Conservation (phyloP, 2,888 invertebrate genomes). For the Phania funesta region DNA sequence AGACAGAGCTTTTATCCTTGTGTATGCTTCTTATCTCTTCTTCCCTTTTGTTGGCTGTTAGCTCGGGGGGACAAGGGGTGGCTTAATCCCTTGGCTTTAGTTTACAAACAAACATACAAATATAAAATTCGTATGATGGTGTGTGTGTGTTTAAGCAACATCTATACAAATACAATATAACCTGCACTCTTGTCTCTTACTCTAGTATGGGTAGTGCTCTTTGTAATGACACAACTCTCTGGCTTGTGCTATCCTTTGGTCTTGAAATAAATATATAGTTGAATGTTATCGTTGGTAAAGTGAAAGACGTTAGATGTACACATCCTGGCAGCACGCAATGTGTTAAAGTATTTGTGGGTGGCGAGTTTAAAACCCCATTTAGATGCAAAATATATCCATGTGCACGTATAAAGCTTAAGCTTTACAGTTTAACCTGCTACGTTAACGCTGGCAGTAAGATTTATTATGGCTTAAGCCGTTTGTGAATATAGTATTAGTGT, state of each 20-base stretch:
- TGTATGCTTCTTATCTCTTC: slow-evolving; percentile 16
- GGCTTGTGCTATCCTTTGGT: not conserved
- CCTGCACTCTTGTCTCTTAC: slow-evolving; percentile 4
- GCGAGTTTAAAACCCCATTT: slow-evolving; percentile 38
- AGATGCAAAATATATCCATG: slow-evolving; percentile 2
- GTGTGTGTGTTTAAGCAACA: not conserved
- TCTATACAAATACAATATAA: slow-evolving; percentile 14
- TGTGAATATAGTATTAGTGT: slow-evolving; percentile 65
- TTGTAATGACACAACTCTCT: not conserved
- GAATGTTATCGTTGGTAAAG: slow-evolving; percentile 31
- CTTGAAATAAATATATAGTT: slow-evolving; percentile 1
- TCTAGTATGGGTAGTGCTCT: not conserved
- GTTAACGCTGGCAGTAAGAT: slow-evolving; percentile 64
- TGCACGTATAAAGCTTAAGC: slow-evolving; percentile 41
- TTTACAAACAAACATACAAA: slow-evolving; percentile 19
- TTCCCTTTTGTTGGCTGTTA: not conserved
- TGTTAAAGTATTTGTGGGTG: slow-evolving; percentile 48
- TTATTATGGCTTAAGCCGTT: slow-evolving; percentile 68
- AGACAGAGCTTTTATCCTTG: slow-evolving; percentile 65
- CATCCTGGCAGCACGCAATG: slow-evolving; percentile 47
- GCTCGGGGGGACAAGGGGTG: not conserved
- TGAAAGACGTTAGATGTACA: slow-evolving; percentile 33
- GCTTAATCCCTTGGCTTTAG: slow-evolving; percentile 64
- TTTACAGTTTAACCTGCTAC: slow-evolving; percentile 55
- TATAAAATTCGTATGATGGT: not conserved